These are phyloP conservation scores for Lasioglossum malachurum DNA, from an alignment of 2,888 invertebrate species.

Conservation along the genomic window DNA sequence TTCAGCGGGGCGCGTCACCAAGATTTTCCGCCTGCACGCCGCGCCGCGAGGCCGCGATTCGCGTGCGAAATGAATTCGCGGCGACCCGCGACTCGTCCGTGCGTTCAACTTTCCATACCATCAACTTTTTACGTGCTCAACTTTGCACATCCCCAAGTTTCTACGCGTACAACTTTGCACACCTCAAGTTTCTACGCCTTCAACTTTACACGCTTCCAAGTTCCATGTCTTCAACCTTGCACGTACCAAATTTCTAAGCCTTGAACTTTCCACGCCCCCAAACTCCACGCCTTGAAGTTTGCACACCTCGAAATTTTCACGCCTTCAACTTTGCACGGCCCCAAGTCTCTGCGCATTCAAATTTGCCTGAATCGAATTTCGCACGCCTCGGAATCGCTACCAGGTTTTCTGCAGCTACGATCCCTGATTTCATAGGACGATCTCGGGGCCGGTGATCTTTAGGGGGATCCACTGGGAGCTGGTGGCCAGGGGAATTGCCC, in stretches of 20 bases:
- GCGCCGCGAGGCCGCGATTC: neutral
- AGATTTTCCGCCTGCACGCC: constrained; percentile 26
- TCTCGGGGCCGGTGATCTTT: neutral
- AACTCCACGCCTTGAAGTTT: neutral
- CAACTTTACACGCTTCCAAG: neutral
- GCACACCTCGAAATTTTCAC: neutral
- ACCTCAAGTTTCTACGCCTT: neutral
- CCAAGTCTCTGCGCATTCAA: no score
- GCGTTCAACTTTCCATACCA: neutral
- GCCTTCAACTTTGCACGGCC: neutral
- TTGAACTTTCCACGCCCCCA: no score
- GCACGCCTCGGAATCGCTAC: neutral
- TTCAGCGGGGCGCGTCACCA: constrained; percentile 11
- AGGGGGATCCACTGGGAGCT: neutral
- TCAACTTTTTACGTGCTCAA: neutral
- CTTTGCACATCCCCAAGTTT: neutral
- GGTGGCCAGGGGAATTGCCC: constrained; percentile 35
- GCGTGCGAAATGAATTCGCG: neutral
- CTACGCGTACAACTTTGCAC: neutral
- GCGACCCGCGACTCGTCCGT: neutral
- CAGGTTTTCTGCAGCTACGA: neutral
- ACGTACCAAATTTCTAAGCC: no score
- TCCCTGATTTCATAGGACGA: neutral
- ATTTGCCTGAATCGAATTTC: neutral
- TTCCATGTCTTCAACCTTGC: no score